These are phyloP conservation scores for Typhlichthys eigenmanni DNA, from an alignment of 2,797 vertebrate species.

Conservation along the genomic window DNA sequence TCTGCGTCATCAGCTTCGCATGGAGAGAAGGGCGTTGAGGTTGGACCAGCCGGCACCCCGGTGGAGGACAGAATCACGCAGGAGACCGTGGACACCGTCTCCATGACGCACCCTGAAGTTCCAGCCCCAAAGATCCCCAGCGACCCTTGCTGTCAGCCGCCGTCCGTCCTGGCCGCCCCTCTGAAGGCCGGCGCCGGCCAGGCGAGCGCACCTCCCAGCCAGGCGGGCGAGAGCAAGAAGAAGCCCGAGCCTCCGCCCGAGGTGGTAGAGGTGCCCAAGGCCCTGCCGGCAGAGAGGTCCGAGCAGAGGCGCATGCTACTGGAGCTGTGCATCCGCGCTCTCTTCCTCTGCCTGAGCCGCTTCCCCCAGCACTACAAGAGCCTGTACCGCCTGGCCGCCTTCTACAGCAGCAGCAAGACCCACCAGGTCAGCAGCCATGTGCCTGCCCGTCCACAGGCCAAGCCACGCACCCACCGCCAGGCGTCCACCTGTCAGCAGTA, in stretches of 20 bases:
- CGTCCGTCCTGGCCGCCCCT: constrained; percentile 58
- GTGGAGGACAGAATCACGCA: constrained; percentile 68
- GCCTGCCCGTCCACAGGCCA: constrained; percentile 25
- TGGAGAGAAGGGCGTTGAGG: constrained; percentile 54
- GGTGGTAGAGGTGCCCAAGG: constrained; percentile 80
- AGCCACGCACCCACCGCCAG: constrained; percentile 20
- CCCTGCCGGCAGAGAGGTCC: constrained; percentile 78
- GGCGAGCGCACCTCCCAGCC: constrained; percentile 33
- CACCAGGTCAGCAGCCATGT: constrained; percentile 82
- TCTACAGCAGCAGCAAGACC: constrained; percentile 89
- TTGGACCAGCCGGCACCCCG: constrained; percentile 34
- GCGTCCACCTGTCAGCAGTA: constrained; percentile 24
- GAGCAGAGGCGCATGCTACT: constrained; percentile 89
- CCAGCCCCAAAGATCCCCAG: constrained; percentile 41
- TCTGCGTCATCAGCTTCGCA: constrained; percentile 38
- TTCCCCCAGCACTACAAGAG: constrained; percentile 99
- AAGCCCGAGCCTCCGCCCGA: constrained; percentile 78
- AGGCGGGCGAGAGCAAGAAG: constrained; percentile 75
- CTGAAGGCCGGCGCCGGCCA: constrained; percentile 45
- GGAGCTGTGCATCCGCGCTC: constrained; percentile 86
- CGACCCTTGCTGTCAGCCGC: constrained; percentile 49
- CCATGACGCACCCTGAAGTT: constrained; percentile 62
- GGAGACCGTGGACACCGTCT: constrained; percentile 70
- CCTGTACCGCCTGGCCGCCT: constrained; percentile 93
- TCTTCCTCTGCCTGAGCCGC: constrained; percentile 92